These are phyloP conservation scores for Baccha elongata DNA, from an alignment of 2,888 invertebrate genomes.

Conservation along the genomic window DNA sequence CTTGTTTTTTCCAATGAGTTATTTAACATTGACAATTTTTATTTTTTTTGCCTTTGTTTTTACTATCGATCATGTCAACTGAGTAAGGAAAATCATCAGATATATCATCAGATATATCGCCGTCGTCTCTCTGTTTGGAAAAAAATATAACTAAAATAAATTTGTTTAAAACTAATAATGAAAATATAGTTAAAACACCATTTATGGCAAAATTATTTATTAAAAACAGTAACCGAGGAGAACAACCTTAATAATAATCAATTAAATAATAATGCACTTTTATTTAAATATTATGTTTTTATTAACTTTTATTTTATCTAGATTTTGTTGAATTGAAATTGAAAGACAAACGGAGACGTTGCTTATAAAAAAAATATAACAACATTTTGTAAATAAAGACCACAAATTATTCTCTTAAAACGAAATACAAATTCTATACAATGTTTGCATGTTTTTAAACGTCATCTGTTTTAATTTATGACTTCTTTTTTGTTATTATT, in stretches of 20 bases:
- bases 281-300: constrained; percentile 7
- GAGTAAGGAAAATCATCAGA: neutral
- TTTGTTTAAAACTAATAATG: too few species aligned
- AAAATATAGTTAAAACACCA: too few species aligned
- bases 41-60: too few species aligned
- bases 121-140: too few species aligned
- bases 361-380: constrained; percentile 19
- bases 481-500: constrained; percentile 22
- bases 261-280: constrained; percentile 11
- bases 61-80: too few species aligned
- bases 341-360: constrained; percentile 12
- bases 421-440: constrained; percentile 54
- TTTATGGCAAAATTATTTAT: neutral
- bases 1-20: neutral
- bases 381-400: neutral
- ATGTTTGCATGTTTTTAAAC: constrained; percentile 36
- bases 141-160: too few species aligned
- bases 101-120: too few species aligned
- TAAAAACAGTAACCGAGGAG: neutral
- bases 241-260: neutral
- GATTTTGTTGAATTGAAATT: neutral
- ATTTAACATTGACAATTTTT: neutral
- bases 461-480: constrained; percentile 19
- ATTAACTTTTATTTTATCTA: constrained; percentile 2
- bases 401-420: constrained; percentile 4